Base-by-base conservation (phyloP, 2,797 vertebrate genomes). In the Poecilia velifera region DNA sequence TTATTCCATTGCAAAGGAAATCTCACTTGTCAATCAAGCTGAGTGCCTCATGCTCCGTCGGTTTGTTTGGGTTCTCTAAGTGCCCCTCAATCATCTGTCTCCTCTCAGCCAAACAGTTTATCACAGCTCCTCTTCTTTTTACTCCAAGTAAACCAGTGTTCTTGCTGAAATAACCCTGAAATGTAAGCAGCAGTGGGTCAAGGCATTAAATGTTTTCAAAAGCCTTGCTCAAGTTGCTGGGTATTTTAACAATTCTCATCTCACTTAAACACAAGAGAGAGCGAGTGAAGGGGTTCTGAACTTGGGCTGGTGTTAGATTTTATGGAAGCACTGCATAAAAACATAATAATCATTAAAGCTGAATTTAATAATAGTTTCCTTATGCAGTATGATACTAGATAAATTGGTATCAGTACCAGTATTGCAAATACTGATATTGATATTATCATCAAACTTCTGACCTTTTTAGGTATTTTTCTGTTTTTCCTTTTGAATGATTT, bases 111-210 rank as follows among this genome's bases (percentile, higher is more conserved):
- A 0, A 62, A 39, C 64, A 74, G 81, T 90, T 91, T 79, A 83
- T 89, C 74, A 64, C 73, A 49, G 47, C 22, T 81, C 73, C 76
- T 77, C 78, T 72, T 76, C 62, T 83, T 76, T 89, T 84, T 90
- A 86, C 81, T 84, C 77, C 8, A 9, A 80, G 80, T 0, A 78
- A 83, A 78, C 59, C 1, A 6, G 53, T 2, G 22, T 78, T 74
- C 72, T 10, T 78, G 71, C 80, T 82, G 72, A 80, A 80, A 77
- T 49, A 75, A 88, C 88, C 79, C 84, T 77, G 57, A 84, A 84
- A 87, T 28, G 14, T 72, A 20, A 10, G 74, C 66, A 10, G 72
- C 86, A 73, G 77, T 62, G 73, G 83, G 80, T 43, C 31, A 12
- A 73, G 82, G 75, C 77, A 62, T 57, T 70, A 76, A 79, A 78